Conservation (phyloP, 2,888 invertebrate species). For the Brenthis daphne region DNA sequence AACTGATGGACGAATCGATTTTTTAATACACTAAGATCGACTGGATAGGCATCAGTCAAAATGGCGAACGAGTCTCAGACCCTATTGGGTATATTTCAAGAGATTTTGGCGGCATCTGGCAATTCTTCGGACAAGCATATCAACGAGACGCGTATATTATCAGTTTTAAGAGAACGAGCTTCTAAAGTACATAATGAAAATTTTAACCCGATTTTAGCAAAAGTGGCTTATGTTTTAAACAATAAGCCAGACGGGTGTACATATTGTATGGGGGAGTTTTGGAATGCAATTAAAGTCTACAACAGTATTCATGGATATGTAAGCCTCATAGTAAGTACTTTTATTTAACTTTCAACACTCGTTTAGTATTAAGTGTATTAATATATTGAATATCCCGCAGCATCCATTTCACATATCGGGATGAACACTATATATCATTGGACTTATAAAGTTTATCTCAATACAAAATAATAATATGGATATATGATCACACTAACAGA, state of each 20-base stretch:
- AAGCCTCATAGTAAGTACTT: conserved; percentile 86
- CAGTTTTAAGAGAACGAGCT: conserved; percentile 65
- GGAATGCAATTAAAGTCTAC: conserved; percentile 84
- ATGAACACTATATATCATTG: too few relatives aligned
- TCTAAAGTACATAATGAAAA: conserved; percentile 54
- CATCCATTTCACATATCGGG: too few relatives aligned
- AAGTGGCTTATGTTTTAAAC: conserved; percentile 65
- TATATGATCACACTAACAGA: too few relatives aligned
- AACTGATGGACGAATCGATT: conserved; percentile 22
- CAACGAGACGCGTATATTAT: conserved; percentile 69
- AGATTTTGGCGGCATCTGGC: conserved; percentile 71
- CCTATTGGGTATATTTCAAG: conserved; percentile 71
- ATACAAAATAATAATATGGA: too few relatives aligned
- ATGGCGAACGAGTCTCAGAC: conserved; percentile 73
- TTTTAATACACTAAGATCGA: conserved; percentile 1
- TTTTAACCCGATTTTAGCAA: conserved; percentile 61
- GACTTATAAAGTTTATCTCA: too few relatives aligned
- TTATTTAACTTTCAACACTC: not conserved
- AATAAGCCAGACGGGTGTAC: conserved; percentile 65
- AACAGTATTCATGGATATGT: conserved; percentile 90
- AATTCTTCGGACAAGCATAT: conserved; percentile 61
- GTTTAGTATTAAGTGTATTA: too few relatives aligned
- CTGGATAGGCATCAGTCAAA: conserved; percentile 39
- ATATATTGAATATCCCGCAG: too few relatives aligned
- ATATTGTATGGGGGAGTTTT: conserved; percentile 83